These are phyloP conservation scores for Colletes gigas DNA, from an alignment of 1,140 invertebrate genomes.

Conservation along the genomic window DNA sequence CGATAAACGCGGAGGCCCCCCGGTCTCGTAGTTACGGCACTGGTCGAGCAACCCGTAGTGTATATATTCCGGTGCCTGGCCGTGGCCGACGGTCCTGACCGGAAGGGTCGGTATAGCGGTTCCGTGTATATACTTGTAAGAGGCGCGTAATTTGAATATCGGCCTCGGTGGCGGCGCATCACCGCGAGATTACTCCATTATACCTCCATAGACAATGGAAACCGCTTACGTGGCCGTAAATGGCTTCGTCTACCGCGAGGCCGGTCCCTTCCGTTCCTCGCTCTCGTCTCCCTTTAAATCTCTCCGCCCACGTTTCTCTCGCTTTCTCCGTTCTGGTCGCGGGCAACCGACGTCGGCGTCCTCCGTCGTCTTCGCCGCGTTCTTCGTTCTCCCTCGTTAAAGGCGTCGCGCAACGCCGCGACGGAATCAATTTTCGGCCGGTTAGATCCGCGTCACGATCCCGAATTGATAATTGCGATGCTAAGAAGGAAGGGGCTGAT, in stretches of 20 bases:
- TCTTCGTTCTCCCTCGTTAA: conserved; percentile 21
- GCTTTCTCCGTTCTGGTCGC: not conserved
- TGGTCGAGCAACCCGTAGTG: not conserved
- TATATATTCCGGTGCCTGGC: conserved; percentile 12
- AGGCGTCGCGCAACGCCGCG: not conserved
- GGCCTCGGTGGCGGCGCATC: conserved; percentile 76
- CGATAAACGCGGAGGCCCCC: conserved; percentile 36
- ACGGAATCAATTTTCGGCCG: conserved; percentile 41
- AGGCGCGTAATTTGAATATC: conserved; percentile 78
- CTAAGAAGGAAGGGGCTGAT: conserved; percentile 32
- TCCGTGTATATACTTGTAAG: conserved; percentile 70
- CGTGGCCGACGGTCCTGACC: conserved; percentile 37
- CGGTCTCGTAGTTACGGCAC: not conserved
- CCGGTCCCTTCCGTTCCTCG: conserved; percentile 41
- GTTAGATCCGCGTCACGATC: conserved; percentile 39
- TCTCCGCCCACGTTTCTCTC: not conserved
- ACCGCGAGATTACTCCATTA: conserved; percentile 81
- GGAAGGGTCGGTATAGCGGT: conserved; percentile 58
- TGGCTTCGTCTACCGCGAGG: conserved; percentile 73
- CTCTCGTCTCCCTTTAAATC: conserved; percentile 28
- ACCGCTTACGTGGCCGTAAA: conserved; percentile 80
- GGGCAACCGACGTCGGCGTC: conserved; percentile 2
- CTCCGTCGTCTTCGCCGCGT: conserved; percentile 13
- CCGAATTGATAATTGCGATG: conserved; percentile 40
- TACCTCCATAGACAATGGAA: conserved; percentile 79